Evolutionary conservation across 2,888 invertebrate species (phyloP).

Genomic region (Halocaridina rubra): DNA sequence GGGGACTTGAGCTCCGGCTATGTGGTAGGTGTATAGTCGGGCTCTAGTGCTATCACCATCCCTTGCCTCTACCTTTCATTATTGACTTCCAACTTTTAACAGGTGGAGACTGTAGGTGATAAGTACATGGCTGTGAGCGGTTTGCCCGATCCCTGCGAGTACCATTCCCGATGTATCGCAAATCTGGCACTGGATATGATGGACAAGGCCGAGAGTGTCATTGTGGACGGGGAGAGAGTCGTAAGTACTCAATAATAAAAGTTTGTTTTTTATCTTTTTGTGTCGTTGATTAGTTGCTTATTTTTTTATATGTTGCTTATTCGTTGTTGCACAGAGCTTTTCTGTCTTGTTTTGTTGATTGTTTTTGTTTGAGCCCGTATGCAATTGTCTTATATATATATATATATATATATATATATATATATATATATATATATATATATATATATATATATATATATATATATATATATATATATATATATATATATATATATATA

Average conservation of each 20-base stretch:
- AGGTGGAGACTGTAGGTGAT: conserved; percentile 98
- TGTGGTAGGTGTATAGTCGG: no score
- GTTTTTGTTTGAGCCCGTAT: no score
- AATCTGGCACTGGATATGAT: conserved; percentile 93
- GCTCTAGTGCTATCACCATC: no score
- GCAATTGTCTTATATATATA: background rate
- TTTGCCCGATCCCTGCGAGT: conserved; percentile 88
- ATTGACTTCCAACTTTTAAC: conserved; percentile 35
- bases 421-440: conserved; percentile 9
- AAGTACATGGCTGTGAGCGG: conserved; percentile 99
- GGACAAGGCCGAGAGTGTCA: conserved; percentile 89
- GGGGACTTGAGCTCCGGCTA: no score
- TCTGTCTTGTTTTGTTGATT: no score
- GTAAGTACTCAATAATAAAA: conserved; percentile 72
- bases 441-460: background rate
- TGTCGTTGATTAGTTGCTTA: no score
- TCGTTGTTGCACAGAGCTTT: no score
- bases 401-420: background rate
- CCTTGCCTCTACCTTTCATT: background rate
- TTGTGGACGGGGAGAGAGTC: conserved; percentile 87
- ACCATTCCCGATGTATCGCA: conserved; percentile 91
- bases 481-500: conserved; percentile 4
- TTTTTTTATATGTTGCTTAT: no score
- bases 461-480: conserved; percentile 20
- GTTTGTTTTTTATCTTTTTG: no score